Evolutionary conservation across 2,797 vertebrate species (phyloP), one percentile per base, ranked within the genome.

Genomic region (Allobates femoralis): DNA sequence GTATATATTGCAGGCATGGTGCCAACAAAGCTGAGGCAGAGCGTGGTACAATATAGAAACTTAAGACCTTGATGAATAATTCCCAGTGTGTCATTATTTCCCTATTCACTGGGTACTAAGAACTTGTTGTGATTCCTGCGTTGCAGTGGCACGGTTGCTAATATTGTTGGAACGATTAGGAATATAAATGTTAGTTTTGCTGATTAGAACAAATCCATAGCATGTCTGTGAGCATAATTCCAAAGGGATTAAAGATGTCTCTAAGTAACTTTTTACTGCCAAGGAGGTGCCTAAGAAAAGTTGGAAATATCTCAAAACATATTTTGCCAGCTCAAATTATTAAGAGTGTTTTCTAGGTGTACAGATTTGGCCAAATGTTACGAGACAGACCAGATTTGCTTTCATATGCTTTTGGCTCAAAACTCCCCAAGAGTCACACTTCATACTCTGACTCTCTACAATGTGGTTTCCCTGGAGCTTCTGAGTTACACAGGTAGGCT

Each of bases 131-230:
- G 34, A 26, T 30, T 67, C 26, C 62, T 21, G 10, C 0, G 12
- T 51, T 32, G 60, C 26, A 8, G 3, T 60, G 26, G 26, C 15
- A 4, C 11, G 26, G 46, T 11, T 53, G 62, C 15, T 67, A 34
- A 81, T 67, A 81, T 67, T 67, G 58, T 53, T 67, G 62, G 60
- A 30, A 46, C 8, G 79, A 66, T 80, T 66, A 67, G 3, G 21
- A 41, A 71, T 71, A n/a, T 41, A 71, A 71, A 73, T 71, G 66
- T 82, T 76, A 51, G 41, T 66, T 67, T 78, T 51, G 7, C 28
- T 11, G 79, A 67, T 81, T 26, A 64, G 18, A 46, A 80, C 37
- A 80, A 56, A 79, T 60, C 32, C 26, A 50, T 46, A 46, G 46
- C 78, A 28, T 21, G 78, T 50, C 60, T 50, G 60, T 8, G 34